A percentile compares a stretch with the other conserved stretches of the same genome.
These are phyloP conservation scores for Oedothorax gibbosus DNA, from an alignment of 1,140 invertebrate genomes.

Conservation along the genomic window DNA sequence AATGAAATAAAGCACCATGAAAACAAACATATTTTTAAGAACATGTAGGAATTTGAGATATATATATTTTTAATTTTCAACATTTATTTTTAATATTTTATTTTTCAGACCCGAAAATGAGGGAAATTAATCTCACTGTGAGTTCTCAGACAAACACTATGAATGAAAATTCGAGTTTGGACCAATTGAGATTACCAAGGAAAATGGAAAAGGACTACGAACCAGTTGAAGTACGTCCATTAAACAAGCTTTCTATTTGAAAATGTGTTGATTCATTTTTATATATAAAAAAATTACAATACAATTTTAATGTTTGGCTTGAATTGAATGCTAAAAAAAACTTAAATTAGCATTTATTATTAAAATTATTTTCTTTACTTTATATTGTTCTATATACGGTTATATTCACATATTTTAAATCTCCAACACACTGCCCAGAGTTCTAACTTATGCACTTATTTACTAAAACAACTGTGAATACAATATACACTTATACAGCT, in stretches of 20 bases:
- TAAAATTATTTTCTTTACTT: no score
- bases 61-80: background rate
- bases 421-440: no score
- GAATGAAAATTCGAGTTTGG: constrained; percentile 31
- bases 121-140: constrained; percentile 44
- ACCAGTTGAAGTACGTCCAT: constrained; percentile 34
- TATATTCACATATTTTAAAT: no score
- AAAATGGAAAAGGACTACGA: constrained; percentile 55
- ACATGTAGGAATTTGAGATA: background rate
- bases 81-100: background rate
- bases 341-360: no score
- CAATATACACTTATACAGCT: no score
- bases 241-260: background rate
- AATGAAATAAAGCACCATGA: no score
- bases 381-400: no score
- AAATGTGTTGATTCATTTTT: background rate
- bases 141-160: constrained; percentile 34
- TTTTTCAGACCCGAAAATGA: constrained; percentile 30
- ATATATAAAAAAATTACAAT: background rate
- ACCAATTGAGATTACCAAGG: constrained; percentile 34
- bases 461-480: no score
- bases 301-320: no score
- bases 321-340: no score
- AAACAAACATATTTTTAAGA: no score
- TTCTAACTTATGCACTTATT: no score